Percentiles rank a stretch among this genome's conserved stretches.
Conservation (phyloP, 1,140 invertebrate species). For the Drosophila eugracilis region DNA sequence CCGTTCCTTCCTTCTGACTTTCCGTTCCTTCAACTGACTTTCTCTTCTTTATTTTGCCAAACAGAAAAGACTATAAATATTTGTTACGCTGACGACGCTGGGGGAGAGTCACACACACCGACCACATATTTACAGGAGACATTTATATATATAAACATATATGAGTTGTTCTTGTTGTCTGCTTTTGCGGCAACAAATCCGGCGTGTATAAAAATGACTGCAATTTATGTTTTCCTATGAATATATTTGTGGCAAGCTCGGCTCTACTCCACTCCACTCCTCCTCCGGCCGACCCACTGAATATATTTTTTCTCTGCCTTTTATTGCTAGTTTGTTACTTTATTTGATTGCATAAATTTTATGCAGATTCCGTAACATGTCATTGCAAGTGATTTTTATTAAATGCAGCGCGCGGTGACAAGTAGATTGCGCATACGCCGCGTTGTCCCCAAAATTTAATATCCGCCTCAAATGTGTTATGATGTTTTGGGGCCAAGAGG, state of each 20-base stretch:
- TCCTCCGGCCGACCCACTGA: not conserved
- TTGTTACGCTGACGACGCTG: conserved; percentile 73
- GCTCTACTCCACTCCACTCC: conserved; percentile 2
- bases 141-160: conserved; percentile 31
- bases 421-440: conserved; percentile 77
- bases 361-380: conserved; percentile 75
- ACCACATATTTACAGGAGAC: conserved; percentile 28
- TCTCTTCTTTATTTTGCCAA: conserved; percentile 48
- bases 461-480: conserved; percentile 44
- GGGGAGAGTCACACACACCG: conserved; percentile 40
- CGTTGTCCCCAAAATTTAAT: conserved; percentile 67
- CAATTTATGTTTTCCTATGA: conserved; percentile 84
- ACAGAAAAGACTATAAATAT: conserved; percentile 77
- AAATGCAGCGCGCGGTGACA: conserved; percentile 73
- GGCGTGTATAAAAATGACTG: conserved; percentile 82
- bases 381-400: conserved; percentile 80
- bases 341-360: conserved; percentile 78
- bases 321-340: conserved; percentile 60
- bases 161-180: conserved; percentile 63
- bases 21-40: conserved; percentile 28
- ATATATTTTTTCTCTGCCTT: conserved; percentile 25
- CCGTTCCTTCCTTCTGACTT: no score
- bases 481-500: conserved; percentile 11
- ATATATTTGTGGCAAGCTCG: conserved; percentile 63
- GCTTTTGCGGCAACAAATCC: conserved; percentile 74